Base-by-base conservation (phyloP, 2,797 vertebrate species). In the Hipposideros larvatus region DNA sequence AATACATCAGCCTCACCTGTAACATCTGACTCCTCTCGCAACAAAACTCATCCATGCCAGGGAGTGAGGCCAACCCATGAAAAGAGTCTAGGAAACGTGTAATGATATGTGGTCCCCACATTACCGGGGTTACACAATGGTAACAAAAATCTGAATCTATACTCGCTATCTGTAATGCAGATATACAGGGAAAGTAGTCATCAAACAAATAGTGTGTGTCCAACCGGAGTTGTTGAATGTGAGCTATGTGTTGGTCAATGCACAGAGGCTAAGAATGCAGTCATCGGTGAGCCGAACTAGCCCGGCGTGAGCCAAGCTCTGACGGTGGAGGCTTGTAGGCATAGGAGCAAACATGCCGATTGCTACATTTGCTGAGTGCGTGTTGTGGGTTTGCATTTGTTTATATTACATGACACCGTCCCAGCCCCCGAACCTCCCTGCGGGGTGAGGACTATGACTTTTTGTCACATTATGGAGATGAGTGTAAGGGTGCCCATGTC, bases 351-450 rank as follows among this genome's bases (percentile, higher is more conserved):
- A 78, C 57, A 9, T 43, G 13, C 57, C 13, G 43, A 21, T 1
- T 37, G 37, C 31, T 46, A 2, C 59, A 18, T 16, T 26, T 80
- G 21, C 9, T 28, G 48, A 43, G 22, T 8, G 1, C 37, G 24
- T 7, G 21, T 9, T 24, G 10, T 68, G 11, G 2, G 7, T 5
- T 1, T 8, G 7, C 1, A 3, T 9, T 34, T 14, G 24, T 6
- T 7, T 3, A 51, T 2, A 21, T 13, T 13, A 1, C 1, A 0
- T 34, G 8, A 15, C 13, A 0, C 10, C 7, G 1, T 6, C 71
- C 13, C 37, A 11, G 21, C 8, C 24, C 37, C 15, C 19, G 19
- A 0, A 2, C 37, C 7, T 9, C 2, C 16, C n/a, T 2, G 0
- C 0, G 4, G 13, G 21, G 61, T 7, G 0, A 41, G 51, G 11